Evolutionary conservation across 2,888 invertebrate genomes (phyloP).

Genomic region (Pollenia angustigena): DNA sequence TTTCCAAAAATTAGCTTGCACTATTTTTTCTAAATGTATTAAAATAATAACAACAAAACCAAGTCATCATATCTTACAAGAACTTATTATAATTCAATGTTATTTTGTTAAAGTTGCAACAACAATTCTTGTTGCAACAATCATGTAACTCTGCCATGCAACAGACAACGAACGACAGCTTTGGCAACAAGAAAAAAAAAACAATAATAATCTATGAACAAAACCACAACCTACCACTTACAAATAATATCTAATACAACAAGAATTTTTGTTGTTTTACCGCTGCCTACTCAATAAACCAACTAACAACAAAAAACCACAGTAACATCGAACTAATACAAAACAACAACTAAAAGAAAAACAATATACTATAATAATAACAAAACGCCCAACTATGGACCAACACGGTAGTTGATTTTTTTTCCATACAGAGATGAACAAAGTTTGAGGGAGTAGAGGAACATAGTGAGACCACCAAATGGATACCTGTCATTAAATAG

Average conservation of each 20-base stretch:
- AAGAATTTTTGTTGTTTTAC: constrained; percentile 69
- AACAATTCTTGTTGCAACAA: constrained; percentile 51
- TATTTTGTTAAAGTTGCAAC: constrained; percentile 48
- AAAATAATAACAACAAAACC: constrained; percentile 19
- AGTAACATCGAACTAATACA: constrained; percentile 45
- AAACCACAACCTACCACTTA: constrained; percentile 72
- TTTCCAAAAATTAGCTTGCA: not conserved
- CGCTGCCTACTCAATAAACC: constrained; percentile 67
- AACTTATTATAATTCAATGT: constrained; percentile 65
- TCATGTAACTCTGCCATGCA: constrained; percentile 60
- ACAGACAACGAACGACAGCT: constrained; percentile 38
- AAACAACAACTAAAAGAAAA: constrained; percentile 43
- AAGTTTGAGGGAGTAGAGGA: constrained; percentile 11
- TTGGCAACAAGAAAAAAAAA: not conserved
- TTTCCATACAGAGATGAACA: constrained; percentile 35
- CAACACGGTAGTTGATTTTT: constrained; percentile 65
- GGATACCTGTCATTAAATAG: no score
- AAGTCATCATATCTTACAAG: constrained; percentile 61
- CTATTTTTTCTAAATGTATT: constrained; percentile 34
- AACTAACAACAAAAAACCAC: constrained; percentile 31
- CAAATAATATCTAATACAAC: constrained; percentile 72
- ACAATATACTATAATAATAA: constrained; percentile 63
- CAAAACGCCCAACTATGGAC: constrained; percentile 69
- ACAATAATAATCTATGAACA: constrained; percentile 65
- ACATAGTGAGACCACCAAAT: not conserved